Conservation (phyloP, 2,888 invertebrate genomes). For the Cyclophora albipunctata region DNA sequence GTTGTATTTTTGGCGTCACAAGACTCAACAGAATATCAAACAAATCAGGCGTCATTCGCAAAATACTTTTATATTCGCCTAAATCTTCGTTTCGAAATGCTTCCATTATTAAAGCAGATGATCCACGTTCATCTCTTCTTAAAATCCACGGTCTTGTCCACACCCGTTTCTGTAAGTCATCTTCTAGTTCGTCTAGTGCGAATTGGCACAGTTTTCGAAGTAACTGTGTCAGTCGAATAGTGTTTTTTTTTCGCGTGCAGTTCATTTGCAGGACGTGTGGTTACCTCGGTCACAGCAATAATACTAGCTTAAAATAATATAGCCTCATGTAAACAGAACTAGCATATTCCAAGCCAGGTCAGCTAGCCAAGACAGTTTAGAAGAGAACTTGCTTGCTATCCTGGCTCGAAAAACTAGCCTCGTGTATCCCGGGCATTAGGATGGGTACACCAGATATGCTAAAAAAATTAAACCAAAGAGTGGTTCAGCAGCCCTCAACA, state of each 20-base stretch:
- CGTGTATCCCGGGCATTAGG: too few species aligned
- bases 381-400: too few species aligned
- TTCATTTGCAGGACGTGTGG: slow-evolving; percentile 5
- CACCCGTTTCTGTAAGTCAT: not conserved
- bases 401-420: too few species aligned
- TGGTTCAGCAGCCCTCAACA: too few species aligned
- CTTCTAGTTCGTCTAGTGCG: slow-evolving; percentile 5
- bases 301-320: slow-evolving; percentile 5
- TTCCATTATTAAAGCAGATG: slow-evolving; percentile 2
- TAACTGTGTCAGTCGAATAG: slow-evolving; percentile 1
- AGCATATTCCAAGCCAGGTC: slow-evolving; percentile 2
- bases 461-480: too few species aligned
- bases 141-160: slow-evolving; percentile 4
- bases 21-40: slow-evolving; percentile 1
- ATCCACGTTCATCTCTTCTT: slow-evolving; percentile 2
- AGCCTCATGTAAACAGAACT: slow-evolving; percentile 5
- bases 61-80: slow-evolving; percentile 4
- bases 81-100: slow-evolving; percentile 1
- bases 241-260: slow-evolving; percentile 6
- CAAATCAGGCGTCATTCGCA: slow-evolving; percentile 4
- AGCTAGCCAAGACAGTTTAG: too few species aligned
- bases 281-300: slow-evolving; percentile 1
- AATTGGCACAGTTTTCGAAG: too few species aligned
- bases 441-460: too few species aligned
- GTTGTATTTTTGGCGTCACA: slow-evolving; percentile 2